Base-by-base conservation (phyloP, 2,888 invertebrate genomes). In the Choreutis nemorana region DNA sequence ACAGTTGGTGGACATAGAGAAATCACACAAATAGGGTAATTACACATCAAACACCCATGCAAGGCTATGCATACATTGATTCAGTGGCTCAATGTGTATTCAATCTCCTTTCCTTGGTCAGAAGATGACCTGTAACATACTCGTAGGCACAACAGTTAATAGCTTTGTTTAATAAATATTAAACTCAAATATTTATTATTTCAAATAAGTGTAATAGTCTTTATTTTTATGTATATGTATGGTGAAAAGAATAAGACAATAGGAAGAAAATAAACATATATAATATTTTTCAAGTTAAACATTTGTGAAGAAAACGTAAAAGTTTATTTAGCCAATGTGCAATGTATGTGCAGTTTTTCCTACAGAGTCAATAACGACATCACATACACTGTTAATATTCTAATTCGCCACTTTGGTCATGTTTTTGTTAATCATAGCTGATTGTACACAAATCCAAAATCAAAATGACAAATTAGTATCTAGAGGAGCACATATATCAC, bases 101-200 rank as follows among this genome's bases (percentile, higher is more conserved):
- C 43, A 37, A 42, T 56, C 55, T 53, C 50, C 56, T 39, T 51
- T 51, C 58, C 49, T 52, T 49, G 51, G 48, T 56, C 55, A 58
- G 54, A 55, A 45, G 54, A 42, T 50, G 46, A 66, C 63, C 71
- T 72, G 72, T 44, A 71, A 72, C 66, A 71, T 53, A 66, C 52
- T 65, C 40, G 32, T 31, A 31, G 34, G 42, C 42, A 39, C 11
- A 23, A 12, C 13, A 8, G 11, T 23, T 23, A 23, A 13, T 23
- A 23, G 8, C 10, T 23, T 11, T 11, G 13, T 23, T 11, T 8
- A 23, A 23, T 11, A 23, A 11, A 11, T 11, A 23, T 5, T 5
- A n/a, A n/a, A n/a, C n/a, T 7, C 11, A 11, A 23, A 23, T 12
- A 23, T 6, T 18, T 18, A 18, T 8, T n/a, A n/a, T 8, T 18